Percentiles rank a stretch among this genome's conserved stretches.
phyloP scores from a whole-genome alignment of 2,113 vertebrate species.

The Rhodinocichla rosea region DNA sequence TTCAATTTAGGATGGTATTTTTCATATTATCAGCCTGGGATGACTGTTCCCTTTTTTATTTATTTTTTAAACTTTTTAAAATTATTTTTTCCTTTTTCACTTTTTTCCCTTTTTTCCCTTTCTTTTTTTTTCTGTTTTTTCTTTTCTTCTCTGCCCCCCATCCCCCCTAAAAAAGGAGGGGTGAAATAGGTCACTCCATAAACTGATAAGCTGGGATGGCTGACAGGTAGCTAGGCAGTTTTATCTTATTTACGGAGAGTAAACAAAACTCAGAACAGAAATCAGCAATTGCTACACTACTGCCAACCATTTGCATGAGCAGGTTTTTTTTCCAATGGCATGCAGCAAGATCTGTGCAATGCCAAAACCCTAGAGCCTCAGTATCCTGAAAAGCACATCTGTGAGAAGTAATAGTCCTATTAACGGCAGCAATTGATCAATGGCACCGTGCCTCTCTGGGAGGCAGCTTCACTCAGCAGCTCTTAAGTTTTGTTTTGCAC shows the following conservation, averaged over 20 bases:
- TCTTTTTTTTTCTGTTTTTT: no score
- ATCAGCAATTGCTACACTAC: background rate
- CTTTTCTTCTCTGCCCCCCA: no score
- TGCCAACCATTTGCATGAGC: background rate
- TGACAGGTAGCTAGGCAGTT: background rate
- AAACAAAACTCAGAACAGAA: background rate
- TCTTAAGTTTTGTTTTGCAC: background rate
- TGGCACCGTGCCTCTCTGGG: background rate
- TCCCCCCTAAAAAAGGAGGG: fast-evolving
- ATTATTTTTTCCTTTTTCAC: background rate
- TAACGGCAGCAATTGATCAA: background rate
- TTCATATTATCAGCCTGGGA: background rate
- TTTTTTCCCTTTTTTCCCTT: no score
- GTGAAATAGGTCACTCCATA: background rate
- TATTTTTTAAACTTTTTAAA: no score
- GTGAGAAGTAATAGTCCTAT: background rate
- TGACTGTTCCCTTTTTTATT: background rate
- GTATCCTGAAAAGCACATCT: background rate
- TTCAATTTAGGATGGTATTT: background rate
- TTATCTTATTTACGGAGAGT: background rate
- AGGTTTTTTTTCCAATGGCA: background rate
- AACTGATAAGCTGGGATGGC: background rate
- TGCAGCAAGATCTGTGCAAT: background rate
- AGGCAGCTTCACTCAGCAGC: background rate
- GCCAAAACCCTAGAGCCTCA: background rate